Conservation (phyloP, 2,113 vertebrate genomes). For the Trematomus loennbergii region DNA sequence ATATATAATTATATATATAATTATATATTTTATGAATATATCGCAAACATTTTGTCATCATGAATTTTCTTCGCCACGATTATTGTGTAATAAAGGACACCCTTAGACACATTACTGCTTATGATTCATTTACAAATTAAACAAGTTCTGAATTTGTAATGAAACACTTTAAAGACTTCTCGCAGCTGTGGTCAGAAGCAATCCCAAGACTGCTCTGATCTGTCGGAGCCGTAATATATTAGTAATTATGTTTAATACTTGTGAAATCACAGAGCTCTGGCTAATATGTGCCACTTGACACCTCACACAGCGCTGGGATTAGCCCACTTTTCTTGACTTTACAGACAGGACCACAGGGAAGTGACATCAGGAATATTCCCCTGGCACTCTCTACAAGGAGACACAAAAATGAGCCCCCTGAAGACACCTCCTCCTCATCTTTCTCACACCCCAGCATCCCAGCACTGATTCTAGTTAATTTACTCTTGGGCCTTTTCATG, state of each 20-base stretch:
- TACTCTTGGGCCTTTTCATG: constrained; percentile 31
- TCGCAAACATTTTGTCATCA: too few relatives aligned
- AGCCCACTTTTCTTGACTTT: constrained; percentile 49
- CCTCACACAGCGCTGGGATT: constrained; percentile 46
- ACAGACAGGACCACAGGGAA: constrained; percentile 55
- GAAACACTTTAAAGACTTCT: background rate
- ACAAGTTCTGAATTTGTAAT: background rate
- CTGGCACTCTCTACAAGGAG: constrained; percentile 6
- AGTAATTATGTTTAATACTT: constrained; percentile 17
- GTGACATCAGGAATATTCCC: constrained; percentile 55
- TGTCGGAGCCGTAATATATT: background rate
- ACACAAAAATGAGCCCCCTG: constrained; percentile 20
- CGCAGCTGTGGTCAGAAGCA: background rate
- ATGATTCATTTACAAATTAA: background rate
- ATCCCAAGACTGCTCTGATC: background rate
- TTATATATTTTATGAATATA: too few relatives aligned
- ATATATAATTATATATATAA: too few relatives aligned
- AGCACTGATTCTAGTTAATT: constrained; percentile 36
- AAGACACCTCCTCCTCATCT: background rate
- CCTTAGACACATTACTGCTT: background rate
- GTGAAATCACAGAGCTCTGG: constrained; percentile 1
- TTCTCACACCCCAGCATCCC: background rate
- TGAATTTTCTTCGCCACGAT: too few relatives aligned
- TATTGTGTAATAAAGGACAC: too few relatives aligned
- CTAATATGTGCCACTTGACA: constrained; percentile 38